Evolutionary conservation across 2,113 vertebrate genomes (phyloP), one percentile per base, ranked within the genome.

Genomic region (Eublepharis macularius): DNA sequence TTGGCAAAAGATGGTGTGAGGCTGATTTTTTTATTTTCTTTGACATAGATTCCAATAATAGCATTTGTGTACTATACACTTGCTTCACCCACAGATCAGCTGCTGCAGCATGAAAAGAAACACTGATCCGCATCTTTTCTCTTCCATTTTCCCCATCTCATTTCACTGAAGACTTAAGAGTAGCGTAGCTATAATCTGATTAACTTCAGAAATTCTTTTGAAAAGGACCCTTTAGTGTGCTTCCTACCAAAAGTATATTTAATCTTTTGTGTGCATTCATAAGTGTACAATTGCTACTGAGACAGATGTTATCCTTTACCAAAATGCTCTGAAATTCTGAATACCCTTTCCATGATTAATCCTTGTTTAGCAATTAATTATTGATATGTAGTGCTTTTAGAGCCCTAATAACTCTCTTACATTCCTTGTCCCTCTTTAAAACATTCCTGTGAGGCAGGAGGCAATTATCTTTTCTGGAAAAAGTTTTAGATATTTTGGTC

Each of bases 311-410:
- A 54, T 75, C 70, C 63, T 75, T 75, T 73, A 51, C 73, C 69
- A 74, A 14, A 3, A 26, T 54, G 26, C 21, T 69, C 13, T 70
- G 34, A 70, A 69, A 39, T 70, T 75, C 51, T 60, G 29, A 82
- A 82, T 63, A n/a, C 54, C 49, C 73, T 73, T 60, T 74, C 60
- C 60, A 75, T 83, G 70, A 32, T 83, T 74, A 83, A 43, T 74
- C 54, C 39, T 63, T 75, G 32, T 75, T 34, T 32, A 75, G 19
- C 29, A 65, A 60, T 75, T 63, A 75, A 83, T 65, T 63, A 75
- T 83, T 75, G 75, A 83, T 68, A 49, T 68, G 45, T 26, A 26
- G 39, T 74, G 29, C 39, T 63, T 82, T 83, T 75, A 75, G 70
- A 63, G 39, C 14, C 19, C 19, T 45, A 1, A 51, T n/a, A 54